Evolutionary conservation across 2,113 vertebrate genomes (phyloP), one percentile per base, ranked within the genome.

Genomic region (Microtus oregoni): DNA sequence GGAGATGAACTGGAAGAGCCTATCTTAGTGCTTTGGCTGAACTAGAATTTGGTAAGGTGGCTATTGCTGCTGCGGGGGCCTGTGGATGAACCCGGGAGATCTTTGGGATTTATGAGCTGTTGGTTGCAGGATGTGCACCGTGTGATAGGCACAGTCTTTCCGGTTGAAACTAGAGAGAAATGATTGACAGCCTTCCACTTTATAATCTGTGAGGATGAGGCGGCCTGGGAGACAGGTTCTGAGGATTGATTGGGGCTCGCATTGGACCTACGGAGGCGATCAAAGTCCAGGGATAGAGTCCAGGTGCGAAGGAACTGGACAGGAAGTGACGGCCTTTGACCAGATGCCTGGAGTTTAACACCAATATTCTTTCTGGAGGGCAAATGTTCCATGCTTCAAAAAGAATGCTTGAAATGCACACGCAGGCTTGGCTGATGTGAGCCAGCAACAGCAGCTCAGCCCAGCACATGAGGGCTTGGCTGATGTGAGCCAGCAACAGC

Each of bases 91-190:
- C 72, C 90, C 73, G 67, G 83, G 90, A 86, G 94, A 91, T 96
- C 94, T 97, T 98, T 97, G 97, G 97, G 91, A 95, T 97, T 94
- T 94, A 67, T 52, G 83, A 86, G 92, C 81, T 83, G 82, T 52
- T 86, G 38, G 7, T 9, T 58, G 38, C 58, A 70, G 68, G 61
- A 55, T 41, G 30, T 85, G n/a, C 55, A 30, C 81, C 28, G 13
- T 14, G 19, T 11, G 50, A 76, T 3, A 19, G 76, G 68, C 8
- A n/a, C 55, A 81, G 58, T 70, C 81, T 92, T 93, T 88, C 79
- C 30, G 65, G 55, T 14, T 68, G 17, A 94, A 0, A 0, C 14
- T 35, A 77, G 61, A 86, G 20, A 93, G 47, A 75, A 93, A 87
- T 6, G 87, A 96, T 22, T 3, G 47, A 70, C 32, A 70, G 24